phyloP scores from a whole-genome alignment of 2,113 vertebrate genomes.

The Bubo scandiacus region DNA sequence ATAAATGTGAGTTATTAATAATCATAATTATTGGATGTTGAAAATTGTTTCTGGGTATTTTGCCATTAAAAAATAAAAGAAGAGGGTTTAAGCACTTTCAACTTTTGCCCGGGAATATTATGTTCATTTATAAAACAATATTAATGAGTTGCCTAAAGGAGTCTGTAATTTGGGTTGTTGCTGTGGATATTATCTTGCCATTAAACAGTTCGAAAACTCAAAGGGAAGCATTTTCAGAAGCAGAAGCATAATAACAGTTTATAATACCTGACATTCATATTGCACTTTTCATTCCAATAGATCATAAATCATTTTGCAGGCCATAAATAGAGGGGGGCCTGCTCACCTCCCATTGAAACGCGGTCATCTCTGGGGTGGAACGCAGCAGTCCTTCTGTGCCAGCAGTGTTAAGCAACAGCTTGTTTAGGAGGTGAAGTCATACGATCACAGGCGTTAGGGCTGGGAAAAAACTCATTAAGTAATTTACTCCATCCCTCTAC shows the following conservation, averaged over 20 bases:
- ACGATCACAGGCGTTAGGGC: constrained; percentile 31
- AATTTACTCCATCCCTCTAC: constrained; percentile 50
- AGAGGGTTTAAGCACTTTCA: constrained; percentile 30
- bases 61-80: constrained; percentile 13
- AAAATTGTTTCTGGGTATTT: constrained; percentile 30
- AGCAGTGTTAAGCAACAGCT: constrained; percentile 21
- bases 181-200: constrained; percentile 18
- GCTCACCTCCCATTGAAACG: neutral
- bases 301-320: neutral
- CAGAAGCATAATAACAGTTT: neutral
- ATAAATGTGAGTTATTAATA: constrained; percentile 35
- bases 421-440: constrained; percentile 53
- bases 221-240: neutral
- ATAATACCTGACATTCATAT: neutral
- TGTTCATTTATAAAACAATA: constrained; percentile 30
- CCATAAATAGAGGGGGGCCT: neutral
- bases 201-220: constrained; percentile 12
- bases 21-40: constrained; percentile 42
- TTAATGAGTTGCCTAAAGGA: constrained; percentile 38
- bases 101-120: constrained; percentile 9
- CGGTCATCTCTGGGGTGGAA: neutral
- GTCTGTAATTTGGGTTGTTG: constrained; percentile 10
- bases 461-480: constrained; percentile 62
- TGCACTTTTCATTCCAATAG: neutral
- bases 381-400: neutral